Conservation (phyloP, 2,113 vertebrate genomes). For the Amazona vittata region DNA sequence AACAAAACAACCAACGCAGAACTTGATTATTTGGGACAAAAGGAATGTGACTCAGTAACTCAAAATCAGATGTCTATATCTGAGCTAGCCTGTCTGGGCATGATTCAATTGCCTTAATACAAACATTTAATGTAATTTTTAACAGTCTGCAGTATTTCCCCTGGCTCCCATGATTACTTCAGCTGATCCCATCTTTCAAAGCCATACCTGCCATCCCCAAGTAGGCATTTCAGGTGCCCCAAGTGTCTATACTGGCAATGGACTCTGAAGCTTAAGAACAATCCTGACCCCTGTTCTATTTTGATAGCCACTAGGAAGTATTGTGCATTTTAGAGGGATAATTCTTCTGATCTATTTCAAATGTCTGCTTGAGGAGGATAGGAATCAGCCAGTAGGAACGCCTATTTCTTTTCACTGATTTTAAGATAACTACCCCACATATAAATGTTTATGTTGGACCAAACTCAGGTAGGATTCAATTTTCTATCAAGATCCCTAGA, state of each 20-base stretch:
- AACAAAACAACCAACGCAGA: neutral
- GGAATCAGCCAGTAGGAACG: neutral
- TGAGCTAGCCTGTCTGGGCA: neutral
- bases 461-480: neutral
- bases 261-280: neutral
- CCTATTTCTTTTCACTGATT: neutral
- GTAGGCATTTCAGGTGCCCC: neutral
- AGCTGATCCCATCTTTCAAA: neutral
- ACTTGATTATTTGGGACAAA: neutral
- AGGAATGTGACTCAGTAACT: neutral
- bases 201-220: neutral
- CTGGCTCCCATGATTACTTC: neutral
- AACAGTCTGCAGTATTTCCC: neutral
- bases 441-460: neutral
- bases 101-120: neutral
- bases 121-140: neutral
- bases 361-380: neutral
- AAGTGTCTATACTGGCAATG: neutral
- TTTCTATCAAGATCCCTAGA: neutral
- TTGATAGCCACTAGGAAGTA: neutral
- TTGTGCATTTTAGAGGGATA: neutral
- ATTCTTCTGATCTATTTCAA: neutral
- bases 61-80: neutral
- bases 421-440: neutral
- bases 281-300: accelerated